Evolutionary conservation across 2,113 vertebrate species (phyloP), one percentile per base, ranked within the genome.

Genomic region (Arizona elegans): DNA sequence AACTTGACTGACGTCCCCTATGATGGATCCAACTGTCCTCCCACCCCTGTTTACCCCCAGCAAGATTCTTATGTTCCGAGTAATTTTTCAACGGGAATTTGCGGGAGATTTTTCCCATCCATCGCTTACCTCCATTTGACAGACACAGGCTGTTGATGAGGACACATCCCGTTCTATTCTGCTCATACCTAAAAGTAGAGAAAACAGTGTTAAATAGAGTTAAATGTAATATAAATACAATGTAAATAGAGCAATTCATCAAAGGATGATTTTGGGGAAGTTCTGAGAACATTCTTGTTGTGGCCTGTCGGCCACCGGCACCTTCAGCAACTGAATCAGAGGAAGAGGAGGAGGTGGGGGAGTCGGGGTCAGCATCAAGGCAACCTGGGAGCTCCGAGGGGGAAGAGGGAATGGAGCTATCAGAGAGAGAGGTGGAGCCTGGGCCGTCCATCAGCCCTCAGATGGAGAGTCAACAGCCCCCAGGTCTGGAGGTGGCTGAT

Each of bases 101-200:
- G 43, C 1, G 21, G 19, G 24, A 10, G 17, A 5, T 87, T 43
- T 50, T n/a, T 19, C 24, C 8, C 11, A 0, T 9, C 17, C 59
- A 15, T 6, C 1, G 52, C 8, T n/a, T 12, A 99, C 99, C 99
- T 99, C 99, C 99, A 0, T 99, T 99, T 53, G 99, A 99, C 24
- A 99, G 97, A 94, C 99, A 99, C 86, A 99, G 98, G 94, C 99
- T 99, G 96, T 98, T 99, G 91, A 99, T 98, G 92, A 95, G 97
- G 95, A 99, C 96, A 91, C 98, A 98, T 33, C 99, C 98, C 0
- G 98, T 98, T 93, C 97, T 98, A 91, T 99, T 99, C 92, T 98
- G 98, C 95, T 99, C 98, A 81, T 98, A 98, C 98, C 99, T 99
- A 95, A 50, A 94, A 95, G 55, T 5, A 43, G 62, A 24, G 59